Percentiles rank a stretch among this genome's conserved stretches.
phyloP scores from a whole-genome alignment of 2,113 vertebrate species.

The Cygnus buccinator region DNA sequence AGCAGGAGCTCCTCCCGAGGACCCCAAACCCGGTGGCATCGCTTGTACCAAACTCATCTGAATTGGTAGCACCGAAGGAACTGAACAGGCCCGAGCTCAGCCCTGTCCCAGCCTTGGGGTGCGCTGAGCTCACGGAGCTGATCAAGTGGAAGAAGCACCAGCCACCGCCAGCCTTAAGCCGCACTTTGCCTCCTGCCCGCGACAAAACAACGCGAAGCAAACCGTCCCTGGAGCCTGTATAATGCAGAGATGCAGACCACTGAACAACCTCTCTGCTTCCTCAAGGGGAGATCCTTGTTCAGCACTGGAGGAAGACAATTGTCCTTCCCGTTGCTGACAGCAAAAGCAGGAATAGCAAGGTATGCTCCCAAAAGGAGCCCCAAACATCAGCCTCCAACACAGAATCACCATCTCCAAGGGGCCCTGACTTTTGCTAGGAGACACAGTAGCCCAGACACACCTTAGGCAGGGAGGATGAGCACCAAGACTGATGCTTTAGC shows the following conservation, averaged over 20 bases:
- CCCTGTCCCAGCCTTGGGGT: neutral
- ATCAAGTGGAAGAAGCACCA: neutral
- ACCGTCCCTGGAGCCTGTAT: neutral
- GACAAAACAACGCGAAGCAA: neutral
- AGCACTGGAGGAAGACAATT: neutral
- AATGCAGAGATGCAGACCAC: neutral
- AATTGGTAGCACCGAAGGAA: neutral
- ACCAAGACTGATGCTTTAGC: neutral
- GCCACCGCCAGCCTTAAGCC: neutral
- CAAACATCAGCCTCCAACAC: neutral
- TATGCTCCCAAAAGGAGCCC: neutral
- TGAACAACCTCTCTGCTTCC: neutral
- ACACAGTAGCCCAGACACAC: neutral
- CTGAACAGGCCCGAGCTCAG: neutral
- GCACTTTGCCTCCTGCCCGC: neutral
- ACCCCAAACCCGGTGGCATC: fast-evolving
- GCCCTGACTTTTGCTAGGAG: neutral
- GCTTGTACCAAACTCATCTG: neutral
- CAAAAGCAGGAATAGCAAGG: neutral
- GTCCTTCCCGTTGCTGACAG: neutral
- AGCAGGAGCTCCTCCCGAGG: neutral
- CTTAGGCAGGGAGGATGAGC: neutral
- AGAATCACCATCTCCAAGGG: neutral
- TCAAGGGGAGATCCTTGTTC: neutral
- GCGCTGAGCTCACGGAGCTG: fast-evolving